Conservation (phyloP, 1,140 invertebrate genomes). For the Microplitis mediator region DNA sequence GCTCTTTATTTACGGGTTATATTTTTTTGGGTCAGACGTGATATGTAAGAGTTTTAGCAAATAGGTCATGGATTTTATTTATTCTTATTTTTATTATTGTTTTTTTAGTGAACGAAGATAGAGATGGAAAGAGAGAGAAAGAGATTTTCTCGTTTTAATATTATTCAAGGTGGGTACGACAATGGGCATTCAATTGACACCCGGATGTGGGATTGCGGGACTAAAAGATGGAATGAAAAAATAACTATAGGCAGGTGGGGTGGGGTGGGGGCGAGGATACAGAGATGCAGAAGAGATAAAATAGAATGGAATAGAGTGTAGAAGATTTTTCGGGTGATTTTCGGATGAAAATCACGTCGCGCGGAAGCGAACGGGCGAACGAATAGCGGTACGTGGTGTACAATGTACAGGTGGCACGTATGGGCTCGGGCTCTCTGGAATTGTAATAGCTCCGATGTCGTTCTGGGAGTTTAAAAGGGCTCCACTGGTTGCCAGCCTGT, state of each 20-base stretch:
- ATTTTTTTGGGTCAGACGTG: background rate
- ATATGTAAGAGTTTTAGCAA: background rate
- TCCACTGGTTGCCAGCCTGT: background rate
- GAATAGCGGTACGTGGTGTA: background rate
- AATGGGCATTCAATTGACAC: background rate
- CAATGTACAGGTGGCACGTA: background rate
- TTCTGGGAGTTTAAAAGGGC: background rate
- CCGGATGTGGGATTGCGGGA: background rate
- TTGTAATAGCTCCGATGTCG: constrained; percentile 11
- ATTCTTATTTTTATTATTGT: too few relatives aligned
- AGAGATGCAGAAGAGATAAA: background rate
- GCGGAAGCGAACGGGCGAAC: constrained; percentile 15
- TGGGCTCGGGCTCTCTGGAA: constrained; percentile 7
- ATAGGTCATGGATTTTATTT: too few relatives aligned
- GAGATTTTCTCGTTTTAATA: background rate
- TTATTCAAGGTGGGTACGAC: background rate
- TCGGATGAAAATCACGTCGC: constrained; percentile 25
- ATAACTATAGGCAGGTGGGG: too few relatives aligned
- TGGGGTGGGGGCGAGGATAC: too few relatives aligned
- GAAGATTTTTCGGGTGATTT: constrained; percentile 7
- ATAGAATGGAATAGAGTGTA: background rate
- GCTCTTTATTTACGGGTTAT: background rate
- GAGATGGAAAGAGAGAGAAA: too few relatives aligned
- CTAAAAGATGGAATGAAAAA: too few relatives aligned
- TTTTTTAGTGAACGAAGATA: too few relatives aligned